Evolutionary conservation across 2,888 invertebrate genomes (phyloP).

Genomic region (Heliconius ismenius): DNA sequence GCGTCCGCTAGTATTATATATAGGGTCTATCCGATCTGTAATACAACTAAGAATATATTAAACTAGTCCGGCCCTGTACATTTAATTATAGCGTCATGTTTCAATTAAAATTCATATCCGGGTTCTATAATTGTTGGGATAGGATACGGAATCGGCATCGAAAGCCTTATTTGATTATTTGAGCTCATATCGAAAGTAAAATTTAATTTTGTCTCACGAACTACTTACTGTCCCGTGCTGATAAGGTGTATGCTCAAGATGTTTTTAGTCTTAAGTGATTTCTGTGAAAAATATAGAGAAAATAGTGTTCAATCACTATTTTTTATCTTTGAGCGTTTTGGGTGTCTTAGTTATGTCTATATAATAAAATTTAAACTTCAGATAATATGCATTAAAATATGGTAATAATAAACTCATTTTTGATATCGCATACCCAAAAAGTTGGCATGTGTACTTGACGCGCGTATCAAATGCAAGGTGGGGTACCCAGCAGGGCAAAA

Average conservation of each 20-base stretch:
- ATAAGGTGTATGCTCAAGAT: not conserved
- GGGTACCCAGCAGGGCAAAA: too few species aligned
- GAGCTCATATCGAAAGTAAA: slow-evolving; percentile 14
- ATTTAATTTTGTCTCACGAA: not conserved
- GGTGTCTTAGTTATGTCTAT: too few species aligned
- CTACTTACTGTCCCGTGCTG: not conserved
- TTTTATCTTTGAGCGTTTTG: not conserved
- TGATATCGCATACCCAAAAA: too few species aligned
- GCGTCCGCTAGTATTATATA: too few species aligned
- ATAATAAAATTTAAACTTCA: too few species aligned
- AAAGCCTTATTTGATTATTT: slow-evolving; percentile 40
- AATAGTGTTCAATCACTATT: not conserved
- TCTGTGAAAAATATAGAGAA: not conserved
- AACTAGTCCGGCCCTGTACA: slow-evolving; percentile 14
- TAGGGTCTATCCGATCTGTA: not conserved
- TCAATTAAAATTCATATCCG: slow-evolving; percentile 45
- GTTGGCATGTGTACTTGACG: too few species aligned
- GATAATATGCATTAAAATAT: too few species aligned
- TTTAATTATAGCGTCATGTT: slow-evolving; percentile 41
- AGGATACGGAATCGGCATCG: slow-evolving; percentile 35
- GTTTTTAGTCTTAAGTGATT: not conserved
- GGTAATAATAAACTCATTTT: too few species aligned
- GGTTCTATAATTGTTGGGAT: slow-evolving; percentile 40
- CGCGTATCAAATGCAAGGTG: too few species aligned
- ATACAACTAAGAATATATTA: not conserved